Evolutionary conservation across 2,888 invertebrate species (phyloP), one percentile per base, ranked within the genome.

Genomic region (Malthinus seriepunctatus): DNA sequence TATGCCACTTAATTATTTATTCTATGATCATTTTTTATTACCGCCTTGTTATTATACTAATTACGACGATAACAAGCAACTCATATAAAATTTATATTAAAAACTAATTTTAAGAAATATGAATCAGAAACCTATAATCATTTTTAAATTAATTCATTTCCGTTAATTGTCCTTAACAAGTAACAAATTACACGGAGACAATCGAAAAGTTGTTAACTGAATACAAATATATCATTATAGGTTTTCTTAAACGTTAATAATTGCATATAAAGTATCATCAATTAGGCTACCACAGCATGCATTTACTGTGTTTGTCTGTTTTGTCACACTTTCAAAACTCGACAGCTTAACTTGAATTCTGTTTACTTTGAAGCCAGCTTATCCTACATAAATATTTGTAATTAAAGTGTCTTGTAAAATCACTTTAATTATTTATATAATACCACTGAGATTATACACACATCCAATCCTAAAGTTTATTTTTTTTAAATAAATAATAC

Each of bases 111-210:
- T 15, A 14, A 39, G n/a, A 12, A 5, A 15, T 11, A 9, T 9
- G 39, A 39, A 39, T 39, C 39, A 14, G 9, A 57, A 15, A 46
- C 45, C 46, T 38, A 51, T 51, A 56, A 46, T 50, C n/a, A 23
- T 46, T 34, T 31, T 12, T 44, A 46, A 47, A 47, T 3, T 54
- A 49, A 52, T 49, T 58, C 58, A 53, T 48, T 44, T 58, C 58
- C 58, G 58, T 44, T 58, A 58, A 58, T 58, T 58, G 58, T 58
- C 48, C 23, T 42, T 44, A 34, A 31, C 11, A 50, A 32, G 31
- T 35, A 50, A 15, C 32, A 34, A 44, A 37, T 23, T 23, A 23
- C 23, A 23, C 5, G 23, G 23, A 23, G 23, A 23, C 23, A 23
- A 23, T 44, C 15, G 14, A 49, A 23, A 23, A 34, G 39, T 6